Evolutionary conservation across 2,797 vertebrate genomes (phyloP), one percentile per base, ranked within the genome.

Genomic region (Antrozous pallidus): DNA sequence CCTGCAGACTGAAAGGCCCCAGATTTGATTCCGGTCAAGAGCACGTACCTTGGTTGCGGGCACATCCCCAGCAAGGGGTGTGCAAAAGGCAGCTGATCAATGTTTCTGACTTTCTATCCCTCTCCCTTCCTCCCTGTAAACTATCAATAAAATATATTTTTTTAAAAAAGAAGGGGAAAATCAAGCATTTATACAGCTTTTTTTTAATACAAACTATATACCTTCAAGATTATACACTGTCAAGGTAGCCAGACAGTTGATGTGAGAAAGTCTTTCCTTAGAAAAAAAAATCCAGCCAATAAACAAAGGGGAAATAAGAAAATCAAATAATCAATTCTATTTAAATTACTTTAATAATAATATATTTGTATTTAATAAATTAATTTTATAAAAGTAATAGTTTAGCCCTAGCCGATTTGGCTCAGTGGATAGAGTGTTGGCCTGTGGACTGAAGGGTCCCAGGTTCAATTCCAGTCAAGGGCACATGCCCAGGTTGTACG

Each of bases 241-340:
- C 69, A 88, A 93, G 40, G 73, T 73, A 93, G 82, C 54, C 83
- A 91, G 80, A 94, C 3, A 56, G 82, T 81, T 85, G 38, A 88
- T 86, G 26, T 54, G 47, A 56, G 78, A 78, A 75, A 90, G 33
- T 54, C 94, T 94, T 88, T 74, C 88, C 85, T 92, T 84, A 84
- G 42, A 96, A 73, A 94, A 47, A 42, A 42, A 73, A 22, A 94
- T 88, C 14, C 54, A 85, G 61, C 47, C 82, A 95, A 87, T 61
- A 86, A 93, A 94, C 36, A 36, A 77, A 88, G 56, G 51, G 40
- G 79, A 49, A 84, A 88, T 87, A 90, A 82, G 58, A 81, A 56
- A 95, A 96, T 92, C 86, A 86, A 96, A 83, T 54, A 87, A 70
- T 93, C 40, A 28, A 84, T 90, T 94, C 47, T 85, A 87, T 67